A percentile compares a stretch with the other conserved stretches of the same genome.
These are phyloP conservation scores for Achatina immaculata DNA, from an alignment of 1,140 invertebrate species.

Conservation along the genomic window DNA sequence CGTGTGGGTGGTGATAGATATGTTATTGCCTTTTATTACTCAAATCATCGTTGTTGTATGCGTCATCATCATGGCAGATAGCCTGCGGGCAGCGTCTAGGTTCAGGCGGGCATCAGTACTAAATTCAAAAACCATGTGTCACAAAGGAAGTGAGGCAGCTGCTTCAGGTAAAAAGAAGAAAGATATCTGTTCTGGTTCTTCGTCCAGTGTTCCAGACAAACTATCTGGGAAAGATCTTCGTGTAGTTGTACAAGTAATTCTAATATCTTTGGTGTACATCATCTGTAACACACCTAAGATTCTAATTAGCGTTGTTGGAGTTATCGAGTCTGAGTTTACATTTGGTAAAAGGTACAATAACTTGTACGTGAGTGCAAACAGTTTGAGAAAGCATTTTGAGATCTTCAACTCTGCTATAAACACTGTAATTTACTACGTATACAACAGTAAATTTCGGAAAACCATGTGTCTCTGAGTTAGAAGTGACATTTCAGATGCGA, in stretches of 20 bases:
- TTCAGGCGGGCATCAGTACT: not conserved
- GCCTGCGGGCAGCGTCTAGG: not conserved
- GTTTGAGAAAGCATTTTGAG: not conserved
- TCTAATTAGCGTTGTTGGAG: not conserved
- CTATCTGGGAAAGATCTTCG: conserved; percentile 7
- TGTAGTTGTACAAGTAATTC: not conserved
- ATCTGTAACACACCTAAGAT: conserved; percentile 1
- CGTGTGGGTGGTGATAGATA: not conserved
- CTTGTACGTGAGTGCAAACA: not conserved
- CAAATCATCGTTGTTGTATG: conserved; percentile 10
- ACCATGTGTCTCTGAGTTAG: not conserved
- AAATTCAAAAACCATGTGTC: no score
- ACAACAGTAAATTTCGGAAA: not conserved
- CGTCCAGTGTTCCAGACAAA: not conserved
- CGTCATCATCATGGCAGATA: not conserved
- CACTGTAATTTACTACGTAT: conserved; percentile 5
- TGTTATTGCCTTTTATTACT: not conserved
- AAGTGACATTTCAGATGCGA: no score
- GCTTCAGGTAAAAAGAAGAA: not conserved
- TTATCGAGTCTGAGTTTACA: not conserved
- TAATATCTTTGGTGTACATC: not conserved
- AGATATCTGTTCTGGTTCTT: not conserved
- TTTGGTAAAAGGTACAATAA: not conserved
- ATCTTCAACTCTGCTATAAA: not conserved
- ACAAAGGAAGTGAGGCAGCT: no score